Base-by-base conservation (phyloP, 2,888 invertebrate species). In the Eubasilissa splendida region DNA sequence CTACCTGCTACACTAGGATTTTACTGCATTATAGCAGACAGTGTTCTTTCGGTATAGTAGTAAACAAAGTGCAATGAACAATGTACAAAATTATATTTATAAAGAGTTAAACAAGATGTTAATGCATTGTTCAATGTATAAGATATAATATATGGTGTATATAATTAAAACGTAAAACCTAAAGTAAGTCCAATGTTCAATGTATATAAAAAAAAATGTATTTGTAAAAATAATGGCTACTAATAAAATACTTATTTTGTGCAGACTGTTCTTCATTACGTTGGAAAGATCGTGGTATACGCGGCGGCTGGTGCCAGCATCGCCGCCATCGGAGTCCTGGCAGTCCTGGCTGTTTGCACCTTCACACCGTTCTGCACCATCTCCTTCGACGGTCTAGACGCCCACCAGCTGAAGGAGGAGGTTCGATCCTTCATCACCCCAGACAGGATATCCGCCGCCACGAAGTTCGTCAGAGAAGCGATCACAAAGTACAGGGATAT, bases 341-440 rank as follows among this genome's bases (percentile, higher is more conserved):
- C 93, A 3, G 88, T 92, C 1, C 88, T 92, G 0, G 90, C 92
- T 0, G 87, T 93, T 0, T 94, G 94, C 85, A 89, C 91, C 0
- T 90, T 93, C 83, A 93, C 94, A 0, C 91, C 93, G 9, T 85
- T 94, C 14, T 94, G 94, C 85, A 89, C 89, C 4, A 91, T 93
- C 77, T 88, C 88, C 0, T 92, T 93, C 86, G 87, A 88, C 42
- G 89, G 89, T 73, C 84, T 88, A 80, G 81, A 82, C 65, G 85
- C 85, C 60, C 84, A 84, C 9, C 83, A 88, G 53, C 86, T 87
- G 80, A 87, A 87, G 60, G 89, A 90, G 84, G 89, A 93, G 80
- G 91, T 93, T 86, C 88, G 92, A 33, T 86, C 91, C 0, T 87
- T 92, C 10, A 90, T 93, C 84, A 91, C 91, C 0, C 91, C 92